These are phyloP conservation scores for Amyelois transitella DNA, from an alignment of 1,140 invertebrate species.

Conservation along the genomic window DNA sequence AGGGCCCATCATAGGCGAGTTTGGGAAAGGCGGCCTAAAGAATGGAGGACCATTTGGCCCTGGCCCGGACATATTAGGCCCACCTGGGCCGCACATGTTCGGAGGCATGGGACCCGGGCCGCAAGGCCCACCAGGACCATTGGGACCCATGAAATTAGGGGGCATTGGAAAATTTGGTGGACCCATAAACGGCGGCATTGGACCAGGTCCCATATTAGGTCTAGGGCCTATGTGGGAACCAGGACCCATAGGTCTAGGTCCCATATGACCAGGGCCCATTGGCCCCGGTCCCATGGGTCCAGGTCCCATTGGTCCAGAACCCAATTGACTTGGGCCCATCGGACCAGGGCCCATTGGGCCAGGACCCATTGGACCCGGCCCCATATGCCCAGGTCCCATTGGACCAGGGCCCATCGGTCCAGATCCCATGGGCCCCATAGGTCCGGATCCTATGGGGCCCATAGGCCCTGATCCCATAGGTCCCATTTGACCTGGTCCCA, in stretches of 20 bases:
- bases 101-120: conserved; percentile 47
- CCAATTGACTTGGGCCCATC: conserved; percentile 29
- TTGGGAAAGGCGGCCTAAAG: conserved; percentile 49
- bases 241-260: conserved; percentile 21
- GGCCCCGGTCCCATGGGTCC: conserved; percentile 21
- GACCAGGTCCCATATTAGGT: conserved; percentile 21
- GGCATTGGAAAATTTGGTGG: conserved; percentile 21
- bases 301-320: conserved; percentile 24
- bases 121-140: conserved; percentile 29
- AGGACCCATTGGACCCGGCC: conserved; percentile 24
- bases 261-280: conserved; percentile 24
- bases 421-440: conserved; percentile 18
- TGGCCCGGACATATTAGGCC: conserved; percentile 46
- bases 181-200: conserved; percentile 17
- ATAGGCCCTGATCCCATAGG: conserved; percentile 30
- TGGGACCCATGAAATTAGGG: conserved; percentile 26
- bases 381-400: conserved; percentile 12
- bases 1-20: conserved; percentile 49
- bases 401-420: conserved; percentile 4
- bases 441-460: conserved; percentile 23
- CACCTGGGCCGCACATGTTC: conserved; percentile 41
- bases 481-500: conserved; percentile 30
- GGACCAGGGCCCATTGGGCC: conserved; percentile 31
- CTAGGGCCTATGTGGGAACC: conserved; percentile 32
- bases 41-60: conserved; percentile 59